Percentiles rank a stretch among this genome's conserved stretches.
Conservation (phyloP, 2,797 vertebrate genomes). For the Nyctalus aviator region DNA sequence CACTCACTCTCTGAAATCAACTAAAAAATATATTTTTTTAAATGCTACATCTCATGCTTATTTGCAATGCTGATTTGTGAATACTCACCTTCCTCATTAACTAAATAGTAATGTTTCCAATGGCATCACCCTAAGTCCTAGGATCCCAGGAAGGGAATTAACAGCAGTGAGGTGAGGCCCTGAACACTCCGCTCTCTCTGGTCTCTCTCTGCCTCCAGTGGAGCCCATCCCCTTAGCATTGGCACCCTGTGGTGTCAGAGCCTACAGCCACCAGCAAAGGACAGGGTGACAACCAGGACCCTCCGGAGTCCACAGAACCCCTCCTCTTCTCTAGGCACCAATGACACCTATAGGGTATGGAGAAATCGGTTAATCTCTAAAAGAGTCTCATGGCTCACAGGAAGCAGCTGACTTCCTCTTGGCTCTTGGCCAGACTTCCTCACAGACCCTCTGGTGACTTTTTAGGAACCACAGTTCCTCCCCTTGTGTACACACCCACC, state of each 20-base stretch:
- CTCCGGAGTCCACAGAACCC: not conserved
- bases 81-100: conserved; percentile 51
- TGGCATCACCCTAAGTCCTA: not conserved
- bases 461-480: not conserved
- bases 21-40: not conserved
- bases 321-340: not conserved
- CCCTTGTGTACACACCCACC: not conserved
- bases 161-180: not conserved
- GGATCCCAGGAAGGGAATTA: conserved; percentile 26
- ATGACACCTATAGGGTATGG: not conserved
- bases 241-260: not conserved
- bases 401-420: conserved; percentile 29
- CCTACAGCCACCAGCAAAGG: not conserved
- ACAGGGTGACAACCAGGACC: not conserved
- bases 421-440: not conserved
- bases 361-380: not conserved
- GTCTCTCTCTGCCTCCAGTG: not conserved
- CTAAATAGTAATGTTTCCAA: not conserved
- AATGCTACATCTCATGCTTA: conserved; percentile 40
- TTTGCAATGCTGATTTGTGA: not conserved
- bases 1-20: too few species aligned
- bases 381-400: not conserved
- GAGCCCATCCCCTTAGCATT: not conserved
- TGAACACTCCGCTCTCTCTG: not conserved
- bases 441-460: not conserved